Percentiles rank a stretch among this genome's conserved stretches.
Evolutionary conservation across 2,113 vertebrate genomes (phyloP).

Genomic region (Rhinolophus sinicus): DNA sequence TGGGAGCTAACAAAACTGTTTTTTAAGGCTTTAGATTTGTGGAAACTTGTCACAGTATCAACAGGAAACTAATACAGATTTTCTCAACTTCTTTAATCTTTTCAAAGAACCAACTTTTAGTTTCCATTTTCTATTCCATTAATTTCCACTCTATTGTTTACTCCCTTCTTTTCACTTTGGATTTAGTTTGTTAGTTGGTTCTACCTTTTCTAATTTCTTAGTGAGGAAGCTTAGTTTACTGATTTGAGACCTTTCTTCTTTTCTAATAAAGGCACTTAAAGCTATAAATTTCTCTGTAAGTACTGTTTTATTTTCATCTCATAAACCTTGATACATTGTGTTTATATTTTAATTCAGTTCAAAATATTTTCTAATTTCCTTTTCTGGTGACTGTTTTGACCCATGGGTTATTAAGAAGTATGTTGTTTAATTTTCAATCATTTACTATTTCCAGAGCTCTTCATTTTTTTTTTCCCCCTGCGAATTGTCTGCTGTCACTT

Average conservation of each 20-base stretch:
- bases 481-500: not conserved
- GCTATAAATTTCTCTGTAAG: not conserved
- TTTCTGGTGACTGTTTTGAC: constrained; percentile 5
- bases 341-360: constrained; percentile 14
- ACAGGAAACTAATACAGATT: not conserved
- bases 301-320: constrained; percentile 25
- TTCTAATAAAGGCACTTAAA: not conserved
- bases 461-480: not conserved
- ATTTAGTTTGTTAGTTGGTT: constrained; percentile 10
- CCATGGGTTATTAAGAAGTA: not conserved
- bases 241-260: constrained; percentile 5
- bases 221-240: not conserved
- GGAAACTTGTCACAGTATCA: not conserved
- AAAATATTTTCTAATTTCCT: constrained; percentile 32
- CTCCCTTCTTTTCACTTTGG: not conserved
- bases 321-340: not conserved
- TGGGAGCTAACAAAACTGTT: not conserved
- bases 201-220: not conserved
- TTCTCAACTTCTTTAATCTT: constrained; percentile 3
- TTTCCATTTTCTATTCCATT: not conserved
- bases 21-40: not conserved
- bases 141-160: not conserved
- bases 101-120: not conserved
- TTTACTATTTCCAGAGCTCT: not conserved
- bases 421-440: constrained; percentile 25